Base-by-base conservation (phyloP, 2,888 invertebrate genomes). In the Diadegma fenestrale region DNA sequence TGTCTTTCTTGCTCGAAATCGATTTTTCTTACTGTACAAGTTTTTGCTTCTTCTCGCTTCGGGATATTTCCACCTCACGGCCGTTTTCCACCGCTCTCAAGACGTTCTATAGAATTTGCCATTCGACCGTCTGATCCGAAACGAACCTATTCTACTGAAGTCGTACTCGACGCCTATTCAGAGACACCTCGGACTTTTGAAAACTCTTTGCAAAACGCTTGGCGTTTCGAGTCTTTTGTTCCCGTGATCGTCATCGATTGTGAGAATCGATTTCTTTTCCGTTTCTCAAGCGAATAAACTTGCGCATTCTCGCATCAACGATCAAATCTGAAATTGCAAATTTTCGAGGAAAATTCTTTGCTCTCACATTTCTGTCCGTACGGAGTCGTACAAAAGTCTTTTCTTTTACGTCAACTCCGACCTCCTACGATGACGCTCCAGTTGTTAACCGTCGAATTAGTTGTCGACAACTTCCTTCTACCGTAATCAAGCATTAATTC, bases 401-500 rank as follows among this genome's bases (percentile, higher is more conserved):
- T 73, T 77, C 64, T 82, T 79, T 77, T 75, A 77, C 80, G 58
- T 80, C 73, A 80, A 86, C 80, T 83, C 79, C 72, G 41, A 51
- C 54, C 61, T 72, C 61, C 61, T 64, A 84, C 81, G 81, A 71
- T 84, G 81, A 81, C 75, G 80, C 64, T 51, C 48, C 45, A 73
- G 79, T 76, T 64, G 77, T 80, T 77, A 26, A 80, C 66, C 76
- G 76, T 79, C 80, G 61, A 87, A 78, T 85, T 85, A 77, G 58
- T 80, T 77, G 83, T 75, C 73, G 63, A 63, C 63, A 85, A 85
- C 72, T 78, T 41, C 83, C 83, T 86, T 86, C 63, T 82, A 71
- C 68, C 72, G 81, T 82, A 84, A 85, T 85, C 84, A 79, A 76
- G 73, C 81, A 80, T 87, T 77, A 86, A 87, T 85, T 87, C 80